Conservation (phyloP, 1,140 invertebrate genomes). For the Nymphalis io region DNA sequence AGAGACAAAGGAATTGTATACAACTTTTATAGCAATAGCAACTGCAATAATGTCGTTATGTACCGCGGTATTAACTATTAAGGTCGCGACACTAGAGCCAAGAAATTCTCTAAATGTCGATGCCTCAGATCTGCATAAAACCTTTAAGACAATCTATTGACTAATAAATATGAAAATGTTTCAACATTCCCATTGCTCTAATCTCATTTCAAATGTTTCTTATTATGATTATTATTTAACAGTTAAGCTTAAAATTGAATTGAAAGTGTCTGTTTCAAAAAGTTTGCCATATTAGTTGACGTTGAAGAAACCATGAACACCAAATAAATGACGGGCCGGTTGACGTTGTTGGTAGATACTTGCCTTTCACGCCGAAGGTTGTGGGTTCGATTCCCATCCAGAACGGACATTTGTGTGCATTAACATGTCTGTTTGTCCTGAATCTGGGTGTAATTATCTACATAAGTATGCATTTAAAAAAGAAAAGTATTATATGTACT, state of each 20-base stretch:
- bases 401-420: no score
- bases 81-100: constrained; percentile 23
- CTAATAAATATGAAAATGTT: constrained; percentile 40
- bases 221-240: background rate
- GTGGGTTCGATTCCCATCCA: no score
- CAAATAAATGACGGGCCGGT: no score
- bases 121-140: constrained; percentile 36
- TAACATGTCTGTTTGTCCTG: no score
- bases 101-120: constrained; percentile 43
- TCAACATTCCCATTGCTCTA: constrained; percentile 24
- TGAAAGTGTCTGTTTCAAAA: no score
- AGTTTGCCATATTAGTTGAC: no score
- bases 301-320: no score
- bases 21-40: constrained; percentile 25
- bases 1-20: constrained; percentile 22
- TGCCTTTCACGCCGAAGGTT: no score
- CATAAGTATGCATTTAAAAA: no score
- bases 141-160: constrained; percentile 36
- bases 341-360: no score
- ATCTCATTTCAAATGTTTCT: background rate
- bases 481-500: no score
- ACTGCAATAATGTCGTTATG: constrained; percentile 17
- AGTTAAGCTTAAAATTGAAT: background rate
- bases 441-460: no score
- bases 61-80: constrained; percentile 24